A percentile compares a stretch with the other conserved stretches of the same genome.
phyloP scores from a whole-genome alignment of 2,113 vertebrate genomes.

The Procavia capensis region DNA sequence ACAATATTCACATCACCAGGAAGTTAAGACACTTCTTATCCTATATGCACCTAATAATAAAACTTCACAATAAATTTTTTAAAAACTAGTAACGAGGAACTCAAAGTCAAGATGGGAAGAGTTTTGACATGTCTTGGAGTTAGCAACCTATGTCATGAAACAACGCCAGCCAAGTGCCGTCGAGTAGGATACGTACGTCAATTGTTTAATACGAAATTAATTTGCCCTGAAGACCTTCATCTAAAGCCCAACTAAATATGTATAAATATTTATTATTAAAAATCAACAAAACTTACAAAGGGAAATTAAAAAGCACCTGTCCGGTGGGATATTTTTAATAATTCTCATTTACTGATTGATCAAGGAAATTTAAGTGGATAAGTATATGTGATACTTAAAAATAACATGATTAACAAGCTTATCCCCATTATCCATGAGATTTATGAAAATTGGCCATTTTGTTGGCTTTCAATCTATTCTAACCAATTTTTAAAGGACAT shows the following conservation, averaged over 20 bases:
- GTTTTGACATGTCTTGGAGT: too few relatives aligned
- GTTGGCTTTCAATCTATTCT: not conserved
- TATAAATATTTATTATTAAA: not conserved
- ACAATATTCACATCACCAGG: not conserved
- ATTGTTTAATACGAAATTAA: not conserved
- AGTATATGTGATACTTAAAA: not conserved
- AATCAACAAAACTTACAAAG: not conserved
- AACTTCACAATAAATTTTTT: not conserved
- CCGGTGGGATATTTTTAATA: not conserved
- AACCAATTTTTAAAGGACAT: conserved; percentile 5
- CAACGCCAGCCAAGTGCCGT: too few relatives aligned
- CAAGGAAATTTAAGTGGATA: not conserved
- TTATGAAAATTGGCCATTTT: not conserved
- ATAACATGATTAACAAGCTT: not conserved
- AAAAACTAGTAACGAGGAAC: too few relatives aligned
- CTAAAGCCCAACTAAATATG: too few relatives aligned
- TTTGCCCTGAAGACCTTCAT: too few relatives aligned
- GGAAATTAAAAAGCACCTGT: not conserved
- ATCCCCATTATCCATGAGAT: not conserved
- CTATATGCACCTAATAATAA: not conserved
- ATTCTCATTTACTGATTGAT: not conserved
- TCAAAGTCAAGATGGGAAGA: too few relatives aligned
- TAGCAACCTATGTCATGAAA: too few relatives aligned
- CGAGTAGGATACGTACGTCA: too few relatives aligned
- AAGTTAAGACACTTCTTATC: not conserved